Conservation (phyloP, 1,140 invertebrate genomes). For the Cotesia typhae region DNA sequence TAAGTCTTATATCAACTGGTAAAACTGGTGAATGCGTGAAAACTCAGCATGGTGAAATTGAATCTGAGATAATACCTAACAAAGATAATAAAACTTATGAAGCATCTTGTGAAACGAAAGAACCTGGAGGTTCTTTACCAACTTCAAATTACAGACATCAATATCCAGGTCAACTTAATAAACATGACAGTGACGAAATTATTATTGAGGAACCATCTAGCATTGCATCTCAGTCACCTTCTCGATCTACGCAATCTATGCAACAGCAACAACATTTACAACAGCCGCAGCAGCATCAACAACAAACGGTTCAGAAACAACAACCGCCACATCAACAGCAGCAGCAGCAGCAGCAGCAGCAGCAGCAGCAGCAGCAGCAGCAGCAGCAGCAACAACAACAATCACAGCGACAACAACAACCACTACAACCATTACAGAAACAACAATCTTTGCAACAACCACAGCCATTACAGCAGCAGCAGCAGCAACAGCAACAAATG, state of each 20-base stretch:
- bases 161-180: conserved; percentile 42
- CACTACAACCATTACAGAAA: too few species aligned
- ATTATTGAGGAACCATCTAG: conserved; percentile 47
- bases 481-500: conserved; percentile 7
- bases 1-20: conserved; percentile 36
- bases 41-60: conserved; percentile 43
- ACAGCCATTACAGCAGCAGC: conserved; percentile 35
- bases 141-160: conserved; percentile 42
- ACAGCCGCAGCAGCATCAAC: too few species aligned
- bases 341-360: too few species aligned
- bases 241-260: conserved; percentile 5
- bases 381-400: too few species aligned
- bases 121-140: conserved; percentile 33
- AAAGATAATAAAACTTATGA: conserved; percentile 34
- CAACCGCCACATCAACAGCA: too few species aligned
- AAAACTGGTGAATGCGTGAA: conserved; percentile 40
- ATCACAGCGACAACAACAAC: too few species aligned
- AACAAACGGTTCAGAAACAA: too few species aligned
- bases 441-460: neutral
- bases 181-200: conserved; percentile 50
- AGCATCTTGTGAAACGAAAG: conserved; percentile 16
- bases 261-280: conserved; percentile 37
- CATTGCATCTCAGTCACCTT: conserved; percentile 47
- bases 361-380: too few species aligned
- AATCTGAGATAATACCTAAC: conserved; percentile 41